Evolutionary conservation across 2,113 vertebrate genomes (phyloP).

Genomic region (Nothoprocta pentlandii): DNA sequence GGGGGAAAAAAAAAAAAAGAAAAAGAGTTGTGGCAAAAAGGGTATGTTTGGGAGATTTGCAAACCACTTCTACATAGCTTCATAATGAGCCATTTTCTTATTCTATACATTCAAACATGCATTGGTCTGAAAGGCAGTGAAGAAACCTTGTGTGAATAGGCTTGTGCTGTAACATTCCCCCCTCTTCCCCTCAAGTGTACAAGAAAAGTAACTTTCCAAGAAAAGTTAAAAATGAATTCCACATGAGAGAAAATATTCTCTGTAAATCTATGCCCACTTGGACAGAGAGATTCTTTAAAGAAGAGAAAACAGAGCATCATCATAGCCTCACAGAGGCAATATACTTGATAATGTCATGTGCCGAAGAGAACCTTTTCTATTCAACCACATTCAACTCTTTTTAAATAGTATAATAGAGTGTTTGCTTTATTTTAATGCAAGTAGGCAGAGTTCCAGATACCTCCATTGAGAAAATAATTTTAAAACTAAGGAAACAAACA

Average conservation of each 20-base stretch:
- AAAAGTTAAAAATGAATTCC: background rate
- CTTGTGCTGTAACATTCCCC: background rate
- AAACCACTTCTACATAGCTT: background rate
- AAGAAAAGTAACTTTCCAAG: background rate
- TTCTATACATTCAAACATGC: background rate
- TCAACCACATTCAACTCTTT: constrained; percentile 6
- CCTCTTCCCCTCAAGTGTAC: background rate
- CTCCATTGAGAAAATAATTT: constrained; percentile 15
- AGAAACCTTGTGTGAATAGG: background rate
- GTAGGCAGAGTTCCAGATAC: constrained; percentile 40
- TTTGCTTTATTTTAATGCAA: constrained; percentile 44
- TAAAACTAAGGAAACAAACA: constrained; percentile 34
- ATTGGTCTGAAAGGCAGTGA: background rate
- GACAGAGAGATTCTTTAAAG: background rate
- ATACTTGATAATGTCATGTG: background rate
- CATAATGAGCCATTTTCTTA: background rate
- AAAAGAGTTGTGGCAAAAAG: background rate
- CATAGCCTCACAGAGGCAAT: background rate
- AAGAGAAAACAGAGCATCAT: background rate
- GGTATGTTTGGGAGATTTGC: background rate
- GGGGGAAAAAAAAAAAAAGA: background rate
- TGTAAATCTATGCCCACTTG: background rate
- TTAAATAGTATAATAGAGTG: constrained; percentile 6
- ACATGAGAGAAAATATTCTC: background rate
- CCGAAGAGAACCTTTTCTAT: constrained; percentile 4